Evolutionary conservation across 2,113 vertebrate genomes (phyloP).

Genomic region (Piprites chloris): DNA sequence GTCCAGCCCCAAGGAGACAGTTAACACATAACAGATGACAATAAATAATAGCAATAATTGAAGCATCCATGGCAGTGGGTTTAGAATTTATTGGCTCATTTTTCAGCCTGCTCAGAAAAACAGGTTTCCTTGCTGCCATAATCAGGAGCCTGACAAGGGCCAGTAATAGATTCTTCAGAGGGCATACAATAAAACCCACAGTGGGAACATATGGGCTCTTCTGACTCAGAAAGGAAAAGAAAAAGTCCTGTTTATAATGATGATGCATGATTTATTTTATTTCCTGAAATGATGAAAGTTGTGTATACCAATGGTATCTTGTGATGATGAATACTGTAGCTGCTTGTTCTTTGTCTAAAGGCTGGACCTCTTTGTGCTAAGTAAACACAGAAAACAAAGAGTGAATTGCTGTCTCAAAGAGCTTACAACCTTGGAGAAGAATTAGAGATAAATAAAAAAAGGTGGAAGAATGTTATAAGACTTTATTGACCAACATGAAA

Average conservation of each 20-base stretch:
- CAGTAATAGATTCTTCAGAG: not conserved
- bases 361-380: not conserved
- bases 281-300: not conserved
- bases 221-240: not conserved
- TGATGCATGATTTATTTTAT: not conserved
- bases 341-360: not conserved
- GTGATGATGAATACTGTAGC: not conserved
- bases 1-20: not conserved
- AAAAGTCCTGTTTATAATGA: not conserved
- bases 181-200: not conserved
- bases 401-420: not conserved
- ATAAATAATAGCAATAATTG: conserved; percentile 10
- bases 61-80: not conserved
- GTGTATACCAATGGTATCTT: not conserved
- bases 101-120: not conserved
- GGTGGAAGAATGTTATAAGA: not conserved
- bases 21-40: not conserved
- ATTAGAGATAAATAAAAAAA: not conserved
- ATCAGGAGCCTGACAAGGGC: not conserved
- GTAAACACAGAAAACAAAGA: not conserved
- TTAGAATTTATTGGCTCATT: conserved; percentile 24
- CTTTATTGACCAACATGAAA: not conserved
- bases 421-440: not conserved
- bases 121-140: not conserved
- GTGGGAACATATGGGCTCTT: not conserved